Evolutionary conservation across 2,888 invertebrate genomes (phyloP).

Genomic region (Rhamnusium bicolor): DNA sequence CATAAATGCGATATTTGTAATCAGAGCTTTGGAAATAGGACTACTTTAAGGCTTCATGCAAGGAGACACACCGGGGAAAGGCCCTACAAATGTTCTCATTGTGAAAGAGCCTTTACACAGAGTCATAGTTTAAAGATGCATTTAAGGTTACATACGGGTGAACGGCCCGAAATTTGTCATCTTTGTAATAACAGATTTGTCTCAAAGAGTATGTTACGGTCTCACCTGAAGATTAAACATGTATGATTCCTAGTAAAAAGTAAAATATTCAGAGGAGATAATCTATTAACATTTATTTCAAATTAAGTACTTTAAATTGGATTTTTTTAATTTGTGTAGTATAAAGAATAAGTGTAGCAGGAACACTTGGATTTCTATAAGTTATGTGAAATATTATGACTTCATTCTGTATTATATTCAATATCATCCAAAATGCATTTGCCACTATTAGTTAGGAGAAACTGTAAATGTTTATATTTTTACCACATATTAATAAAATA

Average conservation of each 20-base stretch:
- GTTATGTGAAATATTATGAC: too few relatives aligned
- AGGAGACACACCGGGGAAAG: slow-evolving; percentile 74
- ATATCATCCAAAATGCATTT: too few relatives aligned
- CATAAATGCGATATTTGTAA: slow-evolving; percentile 73
- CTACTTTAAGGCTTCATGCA: slow-evolving; percentile 73
- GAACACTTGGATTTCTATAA: too few relatives aligned
- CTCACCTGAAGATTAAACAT: slow-evolving; percentile 65
- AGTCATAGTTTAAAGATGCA: slow-evolving; percentile 55
- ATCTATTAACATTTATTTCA: neutral
- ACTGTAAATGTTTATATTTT: too few relatives aligned
- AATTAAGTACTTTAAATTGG: too few relatives aligned
- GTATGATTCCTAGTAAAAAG: slow-evolving; percentile 30
- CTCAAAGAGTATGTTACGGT: slow-evolving; percentile 58
- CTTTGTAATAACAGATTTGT: slow-evolving; percentile 60
- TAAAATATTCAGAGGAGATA: slow-evolving; percentile 2
- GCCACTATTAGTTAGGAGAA: too few relatives aligned
- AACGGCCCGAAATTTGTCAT: slow-evolving; percentile 70
- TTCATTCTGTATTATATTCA: too few relatives aligned
- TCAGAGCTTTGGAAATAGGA: slow-evolving; percentile 74
- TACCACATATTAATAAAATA: too few relatives aligned
- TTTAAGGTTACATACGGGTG: slow-evolving; percentile 69
- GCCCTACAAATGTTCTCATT: slow-evolving; percentile 74
- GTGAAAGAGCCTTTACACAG: slow-evolving; percentile 73
- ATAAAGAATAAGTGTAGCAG: too few relatives aligned
- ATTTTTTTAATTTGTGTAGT: too few relatives aligned